Evolutionary conservation across 64 coral and sea anemone species (phyloP).

Genomic region (Anthopleura sola): DNA sequence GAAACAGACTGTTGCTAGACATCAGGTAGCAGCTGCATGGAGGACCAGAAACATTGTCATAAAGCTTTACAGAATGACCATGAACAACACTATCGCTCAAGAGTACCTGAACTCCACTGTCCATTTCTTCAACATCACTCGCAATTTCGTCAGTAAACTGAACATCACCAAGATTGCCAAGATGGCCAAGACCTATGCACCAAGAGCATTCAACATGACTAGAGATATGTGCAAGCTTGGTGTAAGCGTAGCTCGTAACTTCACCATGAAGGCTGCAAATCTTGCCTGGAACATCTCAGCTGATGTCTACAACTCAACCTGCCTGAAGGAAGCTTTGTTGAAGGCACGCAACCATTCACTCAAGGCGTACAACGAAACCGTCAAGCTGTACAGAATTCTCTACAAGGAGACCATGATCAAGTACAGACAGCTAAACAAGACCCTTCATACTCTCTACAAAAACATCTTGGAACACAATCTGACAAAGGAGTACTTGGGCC

Average conservation of each 20-base stretch:
- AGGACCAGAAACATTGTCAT: conserved; percentile 4
- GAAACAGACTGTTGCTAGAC: background rate
- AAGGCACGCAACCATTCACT: conserved; percentile 36
- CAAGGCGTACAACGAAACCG: conserved; percentile 37
- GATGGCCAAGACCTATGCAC: conserved; percentile 50
- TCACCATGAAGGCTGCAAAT: conserved; percentile 26
- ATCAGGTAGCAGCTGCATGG: background rate
- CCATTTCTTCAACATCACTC: conserved; percentile 62
- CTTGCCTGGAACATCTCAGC: conserved; percentile 40
- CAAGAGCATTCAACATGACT: conserved; percentile 54
- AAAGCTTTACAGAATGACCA: conserved; percentile 59
- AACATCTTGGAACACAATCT: conserved; percentile 45
- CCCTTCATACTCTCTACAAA: conserved; percentile 29
- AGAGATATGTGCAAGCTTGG: conserved; percentile 34
- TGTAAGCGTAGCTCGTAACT: conserved; percentile 36
- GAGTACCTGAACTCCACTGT: conserved; percentile 31
- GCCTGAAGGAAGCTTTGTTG: conserved; percentile 16
- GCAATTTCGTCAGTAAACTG: conserved; percentile 22
- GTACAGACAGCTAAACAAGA: conserved; percentile 27
- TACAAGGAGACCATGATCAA: conserved; percentile 19
- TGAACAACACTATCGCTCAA: conserved; percentile 42
- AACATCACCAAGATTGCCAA: conserved; percentile 55
- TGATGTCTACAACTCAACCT: conserved; percentile 61
- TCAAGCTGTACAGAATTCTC: conserved; percentile 45
- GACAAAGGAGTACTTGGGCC: conserved; percentile 35